phyloP scores from a whole-genome alignment of 2,888 invertebrate genomes.

The Coenonympha arcania region DNA sequence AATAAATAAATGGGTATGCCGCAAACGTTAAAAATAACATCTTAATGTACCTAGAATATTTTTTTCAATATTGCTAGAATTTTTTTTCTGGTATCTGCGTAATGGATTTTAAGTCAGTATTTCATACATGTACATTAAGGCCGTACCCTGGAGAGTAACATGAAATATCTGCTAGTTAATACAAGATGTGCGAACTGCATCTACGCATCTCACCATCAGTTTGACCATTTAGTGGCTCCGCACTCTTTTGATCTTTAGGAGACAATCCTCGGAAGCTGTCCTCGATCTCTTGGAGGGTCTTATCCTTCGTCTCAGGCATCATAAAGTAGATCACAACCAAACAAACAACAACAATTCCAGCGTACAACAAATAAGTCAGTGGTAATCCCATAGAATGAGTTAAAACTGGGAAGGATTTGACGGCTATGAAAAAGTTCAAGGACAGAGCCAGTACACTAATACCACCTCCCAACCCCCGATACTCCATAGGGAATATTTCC shows the following conservation, averaged over 20 bases:
- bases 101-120: too few relatives aligned
- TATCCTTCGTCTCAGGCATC: slow-evolving; percentile 80
- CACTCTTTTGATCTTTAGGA: slow-evolving; percentile 39
- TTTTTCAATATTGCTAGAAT: too few relatives aligned
- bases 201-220: slow-evolving; percentile 42
- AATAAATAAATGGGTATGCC: too few relatives aligned
- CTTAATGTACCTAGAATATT: too few relatives aligned
- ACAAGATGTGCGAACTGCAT: slow-evolving; percentile 58
- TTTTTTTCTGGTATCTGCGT: too few relatives aligned
- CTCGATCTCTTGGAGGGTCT: slow-evolving; percentile 78
- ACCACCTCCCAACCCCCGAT: slow-evolving; percentile 78
- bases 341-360: slow-evolving; percentile 66
- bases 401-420: slow-evolving; percentile 78
- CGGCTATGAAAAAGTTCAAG: slow-evolving; percentile 77
- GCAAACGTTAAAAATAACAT: too few relatives aligned
- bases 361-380: slow-evolving; percentile 76
- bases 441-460: slow-evolving; percentile 76
- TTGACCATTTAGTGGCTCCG: slow-evolving; percentile 46
- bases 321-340: slow-evolving; percentile 72
- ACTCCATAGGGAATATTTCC: slow-evolving; percentile 78
- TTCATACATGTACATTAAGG: too few relatives aligned
- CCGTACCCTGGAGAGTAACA: too few relatives aligned
- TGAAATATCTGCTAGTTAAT: too few relatives aligned
- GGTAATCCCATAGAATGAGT: slow-evolving; percentile 66
- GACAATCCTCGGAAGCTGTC: slow-evolving; percentile 60